Base-by-base conservation (phyloP, 2,113 vertebrate genomes). In the Aplodontia rufa region DNA sequence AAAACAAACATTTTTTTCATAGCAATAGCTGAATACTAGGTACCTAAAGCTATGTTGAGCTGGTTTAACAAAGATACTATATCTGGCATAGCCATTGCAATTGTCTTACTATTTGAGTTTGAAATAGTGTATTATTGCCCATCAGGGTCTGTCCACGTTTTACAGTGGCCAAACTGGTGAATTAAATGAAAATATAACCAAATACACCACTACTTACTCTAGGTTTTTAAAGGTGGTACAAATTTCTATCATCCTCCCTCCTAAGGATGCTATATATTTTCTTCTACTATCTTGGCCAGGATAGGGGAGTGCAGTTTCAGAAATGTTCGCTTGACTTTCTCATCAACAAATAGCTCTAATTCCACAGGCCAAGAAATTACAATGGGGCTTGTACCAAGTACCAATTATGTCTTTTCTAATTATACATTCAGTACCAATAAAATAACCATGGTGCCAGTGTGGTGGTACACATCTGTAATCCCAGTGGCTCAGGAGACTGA, bases 331-430 rank as follows among this genome's bases (percentile, higher is more conserved):
- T 74, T 80, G 82, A 17, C 49, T 30, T 90, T 95, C 64, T 88
- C 47, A 80, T 84, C 32, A 94, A 85, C 72, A 93, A 94, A 93
- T 87, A 88, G 24, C 40, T 84, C 47, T 74, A 66, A 76, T 35
- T 86, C 47, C 49, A 91, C 28, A 95, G 42, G 40, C 45, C 64
- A 93, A 93, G 47, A 51, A 94, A 94, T 28, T 68, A 86, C 22
- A 37, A 22, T 47, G 17, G 26, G 10, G 28, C 7, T 94, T 85
- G 7, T 30, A 74, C 47, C 42, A 94, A 85, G 3, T 49, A 72
- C 17, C 16, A 37, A 90, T 58, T 49, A 71, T 40, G 14, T 82
- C 20, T 87, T 37, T 84, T 90, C 12, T 22, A 91, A 85, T 80
- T 66, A 87, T 58, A 55, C 16, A 81, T 88, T 72, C 35, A 91